Evolutionary conservation across 1,140 invertebrate species (phyloP).

Genomic region (Lepidotrigona ventralis): DNA sequence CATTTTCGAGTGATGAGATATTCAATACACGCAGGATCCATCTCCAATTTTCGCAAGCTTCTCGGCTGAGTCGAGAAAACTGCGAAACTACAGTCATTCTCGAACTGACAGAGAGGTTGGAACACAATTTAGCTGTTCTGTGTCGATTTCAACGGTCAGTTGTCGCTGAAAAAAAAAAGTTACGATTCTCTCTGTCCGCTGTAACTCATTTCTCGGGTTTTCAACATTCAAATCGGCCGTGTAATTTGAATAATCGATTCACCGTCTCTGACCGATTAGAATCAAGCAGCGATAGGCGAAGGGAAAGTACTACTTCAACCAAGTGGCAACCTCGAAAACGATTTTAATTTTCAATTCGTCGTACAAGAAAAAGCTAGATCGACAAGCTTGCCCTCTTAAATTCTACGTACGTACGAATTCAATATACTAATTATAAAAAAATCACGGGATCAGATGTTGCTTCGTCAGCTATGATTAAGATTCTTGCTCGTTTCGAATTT

Average conservation of each 20-base stretch:
- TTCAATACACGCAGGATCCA: no score
- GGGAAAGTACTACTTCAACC: background rate
- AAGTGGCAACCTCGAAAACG: background rate
- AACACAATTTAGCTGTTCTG: background rate
- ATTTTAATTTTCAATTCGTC: conserved; percentile 1
- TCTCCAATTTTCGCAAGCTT: no score
- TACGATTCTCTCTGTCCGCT: background rate
- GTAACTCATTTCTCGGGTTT: conserved; percentile 20
- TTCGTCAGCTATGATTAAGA: no score
- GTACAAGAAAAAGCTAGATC: accelerated
- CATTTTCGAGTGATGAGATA: no score
- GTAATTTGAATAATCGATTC: conserved; percentile 50
- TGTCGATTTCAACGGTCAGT: background rate
- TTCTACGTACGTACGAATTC: no score
- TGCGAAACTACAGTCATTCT: background rate
- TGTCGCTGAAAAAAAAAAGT: conserved; percentile 18
- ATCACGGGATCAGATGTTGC: no score
- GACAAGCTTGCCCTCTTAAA: no score
- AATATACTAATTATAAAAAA: no score
- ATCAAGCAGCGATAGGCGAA: background rate
- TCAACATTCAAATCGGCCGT: conserved; percentile 40
- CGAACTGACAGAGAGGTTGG: no score
- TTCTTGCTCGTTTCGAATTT: no score
- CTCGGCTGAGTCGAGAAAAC: background rate
- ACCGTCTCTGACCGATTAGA: conserved; percentile 25